phyloP scores from a whole-genome alignment of 2,888 invertebrate species.

The Amphipoea lucens region DNA sequence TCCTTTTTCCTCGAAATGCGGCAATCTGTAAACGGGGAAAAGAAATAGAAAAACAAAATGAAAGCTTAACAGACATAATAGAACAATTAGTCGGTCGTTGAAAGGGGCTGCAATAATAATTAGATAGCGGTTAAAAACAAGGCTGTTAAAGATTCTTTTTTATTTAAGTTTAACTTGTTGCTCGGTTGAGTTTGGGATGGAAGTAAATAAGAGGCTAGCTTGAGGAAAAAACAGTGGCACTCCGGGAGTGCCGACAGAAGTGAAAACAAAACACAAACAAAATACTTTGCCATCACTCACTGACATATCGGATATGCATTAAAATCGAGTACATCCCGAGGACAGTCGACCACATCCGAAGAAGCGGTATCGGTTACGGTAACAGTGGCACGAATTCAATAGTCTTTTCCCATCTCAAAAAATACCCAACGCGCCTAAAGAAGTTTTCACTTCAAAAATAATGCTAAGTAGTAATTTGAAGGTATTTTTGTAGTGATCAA shows the following conservation, averaged over 20 bases:
- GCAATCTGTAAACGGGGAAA: constrained; percentile 44
- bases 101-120: constrained; percentile 52
- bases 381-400: too few species aligned
- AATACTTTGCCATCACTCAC: too few species aligned
- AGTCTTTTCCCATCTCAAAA: too few species aligned
- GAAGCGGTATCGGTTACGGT: too few species aligned
- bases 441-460: too few species aligned
- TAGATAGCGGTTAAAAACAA: constrained; percentile 30
- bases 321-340: too few species aligned
- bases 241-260: too few species aligned
- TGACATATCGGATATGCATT: too few species aligned
- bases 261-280: too few species aligned
- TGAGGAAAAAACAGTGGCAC: background rate
- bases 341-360: too few species aligned
- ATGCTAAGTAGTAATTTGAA: background rate
- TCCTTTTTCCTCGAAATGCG: constrained; percentile 18
- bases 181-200: constrained; percentile 1
- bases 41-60: constrained; percentile 36
- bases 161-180: constrained; percentile 43
- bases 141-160: constrained; percentile 11
- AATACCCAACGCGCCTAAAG: too few species aligned
- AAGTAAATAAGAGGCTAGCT: background rate
- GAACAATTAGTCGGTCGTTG: constrained; percentile 51
- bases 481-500: too few species aligned
- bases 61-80: constrained; percentile 45